Conservation (phyloP, 2,113 vertebrate genomes). For the Prietella phreatophila region DNA sequence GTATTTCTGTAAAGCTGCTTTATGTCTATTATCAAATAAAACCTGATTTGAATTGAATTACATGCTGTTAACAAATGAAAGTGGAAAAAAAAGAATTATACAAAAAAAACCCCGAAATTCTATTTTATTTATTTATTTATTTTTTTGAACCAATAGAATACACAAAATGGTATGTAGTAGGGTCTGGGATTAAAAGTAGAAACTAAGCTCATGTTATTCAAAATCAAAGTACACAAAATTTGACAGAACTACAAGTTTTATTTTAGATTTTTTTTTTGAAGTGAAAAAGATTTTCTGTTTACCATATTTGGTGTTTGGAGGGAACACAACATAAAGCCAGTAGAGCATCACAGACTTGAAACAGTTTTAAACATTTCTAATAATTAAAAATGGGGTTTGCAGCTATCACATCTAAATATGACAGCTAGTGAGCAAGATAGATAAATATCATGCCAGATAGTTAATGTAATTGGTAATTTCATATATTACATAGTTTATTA, state of each 20-base stretch:
- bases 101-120: no score
- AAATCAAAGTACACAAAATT: not conserved
- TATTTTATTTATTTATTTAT: no score
- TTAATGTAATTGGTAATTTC: not conserved
- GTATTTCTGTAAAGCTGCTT: no score
- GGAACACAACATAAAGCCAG: not conserved
- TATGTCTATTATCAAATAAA: no score
- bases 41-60: no score
- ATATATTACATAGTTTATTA: not conserved
- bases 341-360: not conserved
- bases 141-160: not conserved
- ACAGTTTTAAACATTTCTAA: not conserved
- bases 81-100: not conserved
- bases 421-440: not conserved
- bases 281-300: not conserved
- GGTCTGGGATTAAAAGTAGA: not conserved
- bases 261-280: not conserved
- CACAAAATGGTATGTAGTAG: not conserved
- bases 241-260: not conserved
- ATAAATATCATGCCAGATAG: not conserved
- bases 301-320: not conserved
- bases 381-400: not conserved
- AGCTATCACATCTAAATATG: not conserved
- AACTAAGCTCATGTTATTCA: not conserved
- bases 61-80: not conserved